Evolutionary conservation across 2,888 invertebrate genomes (phyloP), one percentile per base, ranked within the genome.

Genomic region (Galeruca laticollis): DNA sequence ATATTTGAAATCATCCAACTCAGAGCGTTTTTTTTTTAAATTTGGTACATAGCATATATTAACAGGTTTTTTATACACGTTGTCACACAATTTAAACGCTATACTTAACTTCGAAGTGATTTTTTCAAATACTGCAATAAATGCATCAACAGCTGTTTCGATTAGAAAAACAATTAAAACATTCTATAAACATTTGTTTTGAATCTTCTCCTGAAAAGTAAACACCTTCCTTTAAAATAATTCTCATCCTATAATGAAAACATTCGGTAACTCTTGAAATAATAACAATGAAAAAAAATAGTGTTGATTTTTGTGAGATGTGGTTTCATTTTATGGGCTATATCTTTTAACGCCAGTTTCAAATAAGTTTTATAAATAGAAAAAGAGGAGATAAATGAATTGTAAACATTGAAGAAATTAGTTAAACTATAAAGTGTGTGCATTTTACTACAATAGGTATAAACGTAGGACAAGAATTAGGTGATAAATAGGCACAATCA

Each of bases 331-430:
- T 64, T 64, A 64, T 47, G 64, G 57, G 56, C 43, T 64, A 64
- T 64, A 64, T 64, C 64, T 35, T 64, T 64, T 64, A 64, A 57
- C 64, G 64, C 64, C 35, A 18, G 56, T 47, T 47, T 57, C 56
- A 47, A 56, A 64, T 64, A 64, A 43, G 56, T 56, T 64, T 64
- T 64, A 64, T 64, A 64, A 64, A 64, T 57, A 63, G 63, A 40
- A 40, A n/a, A 40, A n/a, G 35, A 35, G 35, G 43, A 43, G 43
- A 43, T 43, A 43, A 43, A n/a, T 43, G 15, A 43, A 43, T n/a
- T n/a, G n/a, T n/a, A n/a, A n/a, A n/a, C n/a, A n/a, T n/a, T n/a
- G n/a, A n/a, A n/a, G n/a, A n/a, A n/a, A n/a, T n/a, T n/a, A n/a
- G n/a, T n/a, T n/a, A n/a, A n/a, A n/a, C n/a, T n/a, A n/a, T n/a